A percentile compares a stretch with the other conserved stretches of the same genome.
These are phyloP conservation scores for Montifringilla adamsi DNA, from an alignment of 2,113 vertebrate genomes.

Conservation along the genomic window DNA sequence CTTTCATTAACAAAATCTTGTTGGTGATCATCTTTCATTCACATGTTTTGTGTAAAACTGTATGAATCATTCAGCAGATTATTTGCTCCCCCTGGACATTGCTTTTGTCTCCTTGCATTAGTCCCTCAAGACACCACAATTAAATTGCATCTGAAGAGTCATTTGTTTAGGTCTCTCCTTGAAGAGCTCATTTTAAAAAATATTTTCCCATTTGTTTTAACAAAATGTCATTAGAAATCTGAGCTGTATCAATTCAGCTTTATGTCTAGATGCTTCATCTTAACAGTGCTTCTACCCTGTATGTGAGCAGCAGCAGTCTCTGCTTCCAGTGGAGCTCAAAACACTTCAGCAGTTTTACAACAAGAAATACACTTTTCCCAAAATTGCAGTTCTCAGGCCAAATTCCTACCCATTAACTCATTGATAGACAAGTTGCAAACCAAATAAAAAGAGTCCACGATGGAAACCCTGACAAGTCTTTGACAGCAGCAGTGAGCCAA, in stretches of 20 bases:
- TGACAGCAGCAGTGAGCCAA: not conserved
- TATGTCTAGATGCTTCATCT: not conserved
- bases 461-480: conserved; percentile 26
- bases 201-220: not conserved
- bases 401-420: not conserved
- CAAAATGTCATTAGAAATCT: not conserved
- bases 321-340: not conserved
- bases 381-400: conserved; percentile 4
- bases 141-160: conserved; percentile 10
- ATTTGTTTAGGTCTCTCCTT: not conserved
- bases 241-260: not conserved
- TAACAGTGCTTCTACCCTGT: not conserved
- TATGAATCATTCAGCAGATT: conserved; percentile 5
- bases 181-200: not conserved
- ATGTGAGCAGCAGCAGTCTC: not conserved
- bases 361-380: not conserved
- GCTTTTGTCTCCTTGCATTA: conserved; percentile 9
- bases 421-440: not conserved
- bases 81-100: not conserved
- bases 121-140: not conserved
- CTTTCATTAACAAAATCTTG: not conserved
- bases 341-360: not conserved
- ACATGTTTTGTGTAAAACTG: not conserved
- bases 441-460: not conserved
- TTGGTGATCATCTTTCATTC: not conserved